These are phyloP conservation scores for Apamea anceps DNA, from an alignment of 2,888 invertebrate genomes.

Conservation along the genomic window DNA sequence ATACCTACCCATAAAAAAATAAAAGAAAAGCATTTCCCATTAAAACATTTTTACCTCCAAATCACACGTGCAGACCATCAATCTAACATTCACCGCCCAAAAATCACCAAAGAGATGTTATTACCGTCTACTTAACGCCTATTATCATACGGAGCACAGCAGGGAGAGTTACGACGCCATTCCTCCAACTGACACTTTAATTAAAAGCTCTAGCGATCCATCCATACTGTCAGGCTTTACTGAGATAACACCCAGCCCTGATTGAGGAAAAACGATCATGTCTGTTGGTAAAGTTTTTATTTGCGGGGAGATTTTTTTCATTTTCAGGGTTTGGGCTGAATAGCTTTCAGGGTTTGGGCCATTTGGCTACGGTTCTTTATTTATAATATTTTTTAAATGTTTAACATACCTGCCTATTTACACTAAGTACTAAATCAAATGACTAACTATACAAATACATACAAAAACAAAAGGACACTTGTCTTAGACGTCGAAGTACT, in stretches of 20 bases:
- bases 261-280: conserved; percentile 47
- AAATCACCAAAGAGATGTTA: conserved; percentile 1
- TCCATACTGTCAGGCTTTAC: conserved; percentile 48
- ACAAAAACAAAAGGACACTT: background rate
- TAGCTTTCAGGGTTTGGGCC: no score
- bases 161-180: conserved; percentile 58
- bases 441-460: background rate
- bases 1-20: background rate
- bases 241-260: conserved; percentile 41
- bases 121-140: conserved; percentile 54
- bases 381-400: background rate
- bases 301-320: conserved; percentile 17
- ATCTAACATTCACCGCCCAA: conserved; percentile 4
- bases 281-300: conserved; percentile 38
- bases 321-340: background rate
- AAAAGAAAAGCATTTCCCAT: background rate
- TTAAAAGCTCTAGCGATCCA: conserved; percentile 63
- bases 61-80: conserved; percentile 8
- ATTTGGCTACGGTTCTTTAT: background rate
- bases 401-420: background rate
- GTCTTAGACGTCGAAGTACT: background rate
- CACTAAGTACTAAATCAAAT: background rate
- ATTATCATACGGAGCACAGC: conserved; percentile 62
- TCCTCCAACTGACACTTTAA: conserved; percentile 60
- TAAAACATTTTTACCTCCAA: background rate